Percentiles rank a stretch among this genome's conserved stretches.
These are phyloP conservation scores for Ceyx margarethae DNA, from an alignment of 2,113 vertebrate species.

Conservation along the genomic window DNA sequence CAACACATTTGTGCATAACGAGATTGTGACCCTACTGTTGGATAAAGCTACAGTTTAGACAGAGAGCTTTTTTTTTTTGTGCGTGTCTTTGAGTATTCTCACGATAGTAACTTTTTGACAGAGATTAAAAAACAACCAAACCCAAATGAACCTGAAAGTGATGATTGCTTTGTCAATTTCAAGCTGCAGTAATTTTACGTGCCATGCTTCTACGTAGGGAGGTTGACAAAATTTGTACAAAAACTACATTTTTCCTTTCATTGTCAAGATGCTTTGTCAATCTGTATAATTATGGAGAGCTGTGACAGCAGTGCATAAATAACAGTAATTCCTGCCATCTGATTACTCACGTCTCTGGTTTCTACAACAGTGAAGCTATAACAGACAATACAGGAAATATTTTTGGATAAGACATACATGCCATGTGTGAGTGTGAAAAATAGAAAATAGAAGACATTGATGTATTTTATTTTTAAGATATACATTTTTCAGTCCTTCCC, in stretches of 20 bases:
- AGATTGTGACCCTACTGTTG: not conserved
- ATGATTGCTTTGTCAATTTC: conserved; percentile 13
- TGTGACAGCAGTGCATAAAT: conserved; percentile 18
- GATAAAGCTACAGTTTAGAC: not conserved
- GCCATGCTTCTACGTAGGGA: not conserved
- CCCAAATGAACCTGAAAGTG: not conserved
- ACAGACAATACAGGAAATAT: not conserved
- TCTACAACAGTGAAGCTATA: not conserved
- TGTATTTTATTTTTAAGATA: not conserved
- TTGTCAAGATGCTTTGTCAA: conserved; percentile 39
- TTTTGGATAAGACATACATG: accelerated
- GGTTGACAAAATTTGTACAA: conserved; percentile 11
- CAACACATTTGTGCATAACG: not conserved
- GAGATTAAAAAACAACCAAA: not conserved
- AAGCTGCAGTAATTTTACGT: conserved; percentile 38
- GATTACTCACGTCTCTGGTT: conserved; percentile 6
- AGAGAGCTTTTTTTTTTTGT: not conserved
- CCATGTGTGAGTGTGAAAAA: not conserved
- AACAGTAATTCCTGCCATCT: conserved; percentile 38
- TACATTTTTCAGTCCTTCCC: not conserved
- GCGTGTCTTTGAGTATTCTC: not conserved
- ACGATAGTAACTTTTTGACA: not conserved
- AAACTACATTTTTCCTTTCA: not conserved
- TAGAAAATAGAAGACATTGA: not conserved
- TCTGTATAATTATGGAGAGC: conserved; percentile 34